Evolutionary conservation across 2,888 invertebrate genomes (phyloP).

Genomic region (Apamea sordens): DNA sequence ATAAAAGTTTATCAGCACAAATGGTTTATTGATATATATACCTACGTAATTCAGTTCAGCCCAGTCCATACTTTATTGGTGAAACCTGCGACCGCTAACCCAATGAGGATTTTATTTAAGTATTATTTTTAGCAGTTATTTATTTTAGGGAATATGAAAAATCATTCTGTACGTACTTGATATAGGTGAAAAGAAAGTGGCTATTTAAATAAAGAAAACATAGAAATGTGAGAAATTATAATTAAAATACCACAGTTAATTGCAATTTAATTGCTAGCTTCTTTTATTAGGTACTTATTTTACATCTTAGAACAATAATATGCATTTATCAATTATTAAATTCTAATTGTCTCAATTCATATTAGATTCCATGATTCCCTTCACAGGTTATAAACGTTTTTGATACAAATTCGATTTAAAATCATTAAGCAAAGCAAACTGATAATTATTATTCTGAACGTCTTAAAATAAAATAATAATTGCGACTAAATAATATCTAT

Average conservation of each 20-base stretch:
- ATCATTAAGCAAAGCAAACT: slow-evolving; percentile 15
- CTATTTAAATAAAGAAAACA: not conserved
- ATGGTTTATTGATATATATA: not conserved
- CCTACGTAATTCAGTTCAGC: not conserved
- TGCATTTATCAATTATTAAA: not conserved
- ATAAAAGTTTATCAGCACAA: not conserved
- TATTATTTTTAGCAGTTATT: not conserved
- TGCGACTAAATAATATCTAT: slow-evolving; percentile 26
- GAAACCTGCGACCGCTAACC: not conserved
- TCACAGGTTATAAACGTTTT: not conserved
- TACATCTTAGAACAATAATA: not conserved
- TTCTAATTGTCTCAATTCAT: not conserved
- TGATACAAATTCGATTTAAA: not conserved
- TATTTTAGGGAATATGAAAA: not conserved
- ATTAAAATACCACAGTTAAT: slow-evolving; percentile 56
- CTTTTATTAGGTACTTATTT: slow-evolving; percentile 28
- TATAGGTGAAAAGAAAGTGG: not conserved
- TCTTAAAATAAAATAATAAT: slow-evolving; percentile 1
- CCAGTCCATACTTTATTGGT: not conserved
- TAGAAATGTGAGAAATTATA: slow-evolving; percentile 8
- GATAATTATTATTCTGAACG: not conserved
- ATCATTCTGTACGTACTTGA: no score
- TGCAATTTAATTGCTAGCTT: slow-evolving; percentile 51
- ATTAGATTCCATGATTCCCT: not conserved
- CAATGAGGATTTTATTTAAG: not conserved